phyloP scores from a whole-genome alignment of 1,140 invertebrate species.

The Drosophila arawakana region DNA sequence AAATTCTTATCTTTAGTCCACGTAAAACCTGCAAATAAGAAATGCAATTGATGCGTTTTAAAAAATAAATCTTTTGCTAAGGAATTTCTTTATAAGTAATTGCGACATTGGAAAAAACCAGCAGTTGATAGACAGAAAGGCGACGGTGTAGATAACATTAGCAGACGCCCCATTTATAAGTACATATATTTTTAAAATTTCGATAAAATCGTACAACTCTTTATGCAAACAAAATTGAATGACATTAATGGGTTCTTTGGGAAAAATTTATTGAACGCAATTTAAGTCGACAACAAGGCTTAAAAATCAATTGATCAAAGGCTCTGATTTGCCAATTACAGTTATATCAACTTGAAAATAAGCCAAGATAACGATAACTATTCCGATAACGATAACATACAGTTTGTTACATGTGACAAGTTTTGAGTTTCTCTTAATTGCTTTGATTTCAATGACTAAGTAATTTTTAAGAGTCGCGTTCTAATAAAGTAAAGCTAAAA shows the following conservation, averaged over 20 bases:
- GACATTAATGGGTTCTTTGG: not conserved
- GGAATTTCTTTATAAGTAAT: not conserved
- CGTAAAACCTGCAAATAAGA: conserved; percentile 7
- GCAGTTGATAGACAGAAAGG: not conserved
- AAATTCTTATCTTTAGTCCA: not conserved
- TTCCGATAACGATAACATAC: conserved; percentile 9
- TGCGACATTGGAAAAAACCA: conserved; percentile 2
- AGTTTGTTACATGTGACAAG: conserved; percentile 2
- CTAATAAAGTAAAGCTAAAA: not conserved
- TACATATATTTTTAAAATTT: not conserved
- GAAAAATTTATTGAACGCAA: not conserved
- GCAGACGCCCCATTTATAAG: conserved; percentile 10
- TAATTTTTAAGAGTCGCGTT: too few species aligned
- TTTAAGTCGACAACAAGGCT: conserved; percentile 7
- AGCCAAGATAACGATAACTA: conserved; percentile 1
- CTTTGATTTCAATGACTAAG: not conserved
- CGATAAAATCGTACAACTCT: too few species aligned
- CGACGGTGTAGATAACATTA: not conserved
- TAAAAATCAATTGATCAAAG: conserved; percentile 34
- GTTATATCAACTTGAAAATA: not conserved
- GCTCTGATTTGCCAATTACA: conserved; percentile 5
- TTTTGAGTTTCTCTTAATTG: not conserved
- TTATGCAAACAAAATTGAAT: too few species aligned
- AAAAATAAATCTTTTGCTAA: not conserved
- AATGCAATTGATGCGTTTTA: not conserved